Evolutionary conservation across 2,888 invertebrate species (phyloP).

Genomic region (Orthosia gothica): DNA sequence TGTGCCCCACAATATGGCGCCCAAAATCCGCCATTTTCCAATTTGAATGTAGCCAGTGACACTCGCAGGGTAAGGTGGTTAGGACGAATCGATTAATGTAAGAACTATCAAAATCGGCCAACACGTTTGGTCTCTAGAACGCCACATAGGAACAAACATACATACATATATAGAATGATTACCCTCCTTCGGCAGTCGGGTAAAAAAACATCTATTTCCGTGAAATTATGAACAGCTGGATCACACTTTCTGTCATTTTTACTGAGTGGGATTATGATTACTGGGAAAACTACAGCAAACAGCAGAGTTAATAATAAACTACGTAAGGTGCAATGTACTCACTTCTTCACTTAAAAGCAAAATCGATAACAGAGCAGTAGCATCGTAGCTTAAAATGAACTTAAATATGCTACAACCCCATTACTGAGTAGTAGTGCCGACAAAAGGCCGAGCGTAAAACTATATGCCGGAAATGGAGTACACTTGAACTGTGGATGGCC

Average conservation of each 20-base stretch:
- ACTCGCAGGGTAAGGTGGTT: too few species aligned
- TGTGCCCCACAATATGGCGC: too few species aligned
- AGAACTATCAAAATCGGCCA: too few species aligned
- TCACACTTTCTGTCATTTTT: neutral
- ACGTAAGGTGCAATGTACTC: neutral
- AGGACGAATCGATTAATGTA: too few species aligned
- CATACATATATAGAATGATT: too few species aligned
- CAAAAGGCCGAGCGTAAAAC: conserved; percentile 74
- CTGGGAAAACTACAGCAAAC: conserved; percentile 1
- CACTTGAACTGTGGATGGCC: conserved; percentile 86
- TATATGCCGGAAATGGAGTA: conserved; percentile 82
- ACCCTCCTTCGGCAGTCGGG: too few species aligned
- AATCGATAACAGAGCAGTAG: conserved; percentile 36
- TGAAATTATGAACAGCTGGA: conserved; percentile 6
- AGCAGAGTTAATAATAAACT: neutral
- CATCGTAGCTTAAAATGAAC: conserved; percentile 41
- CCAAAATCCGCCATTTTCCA: too few species aligned
- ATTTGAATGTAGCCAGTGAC: too few species aligned
- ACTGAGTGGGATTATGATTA: neutral
- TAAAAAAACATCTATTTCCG: too few species aligned
- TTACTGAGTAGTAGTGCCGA: conserved; percentile 70
- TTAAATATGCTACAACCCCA: conserved; percentile 56
- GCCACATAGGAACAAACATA: too few species aligned
- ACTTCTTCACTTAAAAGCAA: conserved; percentile 21
- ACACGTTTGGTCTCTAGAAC: too few species aligned